A percentile compares a stretch with the other conserved stretches of the same genome.
phyloP scores from a whole-genome alignment of 2,888 invertebrate genomes.

The Panorpa germanica region DNA sequence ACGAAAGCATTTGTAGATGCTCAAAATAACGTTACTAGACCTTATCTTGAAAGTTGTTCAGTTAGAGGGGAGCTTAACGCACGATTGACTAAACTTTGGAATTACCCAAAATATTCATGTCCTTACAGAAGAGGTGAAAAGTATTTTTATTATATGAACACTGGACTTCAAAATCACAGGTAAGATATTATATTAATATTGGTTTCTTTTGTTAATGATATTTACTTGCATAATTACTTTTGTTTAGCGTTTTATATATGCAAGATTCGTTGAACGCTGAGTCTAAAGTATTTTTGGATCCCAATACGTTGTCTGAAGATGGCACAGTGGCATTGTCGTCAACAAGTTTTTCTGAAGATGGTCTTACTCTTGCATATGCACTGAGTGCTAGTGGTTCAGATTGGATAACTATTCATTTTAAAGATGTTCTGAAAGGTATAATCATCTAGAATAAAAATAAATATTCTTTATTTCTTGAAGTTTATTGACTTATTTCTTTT shows the following conservation, averaged over 20 bases:
- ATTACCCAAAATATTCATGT: constrained; percentile 89
- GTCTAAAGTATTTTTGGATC: constrained; percentile 80
- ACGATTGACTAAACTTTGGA: constrained; percentile 78
- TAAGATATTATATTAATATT: constrained; percentile 22
- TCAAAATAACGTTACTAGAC: constrained; percentile 75
- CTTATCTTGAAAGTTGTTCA: constrained; percentile 63
- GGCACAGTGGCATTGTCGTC: constrained; percentile 67
- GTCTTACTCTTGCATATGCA: constrained; percentile 76
- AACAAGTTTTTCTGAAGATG: constrained; percentile 75
- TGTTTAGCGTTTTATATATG: constrained; percentile 69
- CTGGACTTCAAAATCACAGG: constrained; percentile 94
- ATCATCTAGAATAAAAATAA: background rate
- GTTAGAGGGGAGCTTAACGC: constrained; percentile 52
- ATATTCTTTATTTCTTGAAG: constrained; percentile 1
- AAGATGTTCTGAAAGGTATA: constrained; percentile 49
- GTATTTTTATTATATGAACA: constrained; percentile 86
- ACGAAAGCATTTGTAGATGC: constrained; percentile 78
- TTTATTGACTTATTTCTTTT: constrained; percentile 9
- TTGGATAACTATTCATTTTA: constrained; percentile 81
- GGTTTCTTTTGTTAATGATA: too few relatives aligned
- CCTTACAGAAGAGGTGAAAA: constrained; percentile 64
- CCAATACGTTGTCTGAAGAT: constrained; percentile 79
- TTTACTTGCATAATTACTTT: constrained; percentile 9
- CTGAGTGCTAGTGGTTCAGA: constrained; percentile 89
- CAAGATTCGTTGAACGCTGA: constrained; percentile 62